Evolutionary conservation across 2,888 invertebrate genomes (phyloP).

Genomic region (Oligia latruncula): DNA sequence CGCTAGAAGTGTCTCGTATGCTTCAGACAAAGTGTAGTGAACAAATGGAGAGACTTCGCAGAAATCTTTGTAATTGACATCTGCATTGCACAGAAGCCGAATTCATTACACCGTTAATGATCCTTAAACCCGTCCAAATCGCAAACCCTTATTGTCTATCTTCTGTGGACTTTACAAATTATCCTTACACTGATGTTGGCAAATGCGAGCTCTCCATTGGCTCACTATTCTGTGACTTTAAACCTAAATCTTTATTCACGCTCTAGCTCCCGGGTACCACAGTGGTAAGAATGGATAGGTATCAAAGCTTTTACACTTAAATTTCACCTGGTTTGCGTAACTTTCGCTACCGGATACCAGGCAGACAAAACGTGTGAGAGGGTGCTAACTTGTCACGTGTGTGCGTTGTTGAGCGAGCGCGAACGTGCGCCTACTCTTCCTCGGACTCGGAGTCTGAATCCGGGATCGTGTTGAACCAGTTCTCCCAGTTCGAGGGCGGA

Average conservation of each 20-base stretch:
- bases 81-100: neutral
- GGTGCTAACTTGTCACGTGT: constrained; percentile 13
- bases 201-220: constrained; percentile 7
- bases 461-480: constrained; percentile 92
- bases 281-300: neutral
- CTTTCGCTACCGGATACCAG: constrained; percentile 5
- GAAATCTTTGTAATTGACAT: neutral
- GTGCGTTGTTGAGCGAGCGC: constrained; percentile 44
- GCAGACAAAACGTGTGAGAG: constrained; percentile 1
- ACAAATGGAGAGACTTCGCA: constrained; percentile 30
- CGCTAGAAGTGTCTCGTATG: constrained; percentile 28
- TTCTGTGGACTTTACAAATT: neutral
- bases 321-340: neutral
- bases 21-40: constrained; percentile 17
- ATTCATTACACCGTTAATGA: neutral
- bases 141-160: constrained; percentile 1
- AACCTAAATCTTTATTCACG: neutral
- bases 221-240: constrained; percentile 16
- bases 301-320: neutral
- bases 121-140: neutral
- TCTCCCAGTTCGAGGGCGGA: constrained; percentile 89
- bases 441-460: constrained; percentile 89
- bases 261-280: neutral
- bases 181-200: neutral
- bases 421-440: constrained; percentile 75